These are phyloP conservation scores for Aythya baeri DNA, from an alignment of 2,113 vertebrate genomes.

Conservation along the genomic window DNA sequence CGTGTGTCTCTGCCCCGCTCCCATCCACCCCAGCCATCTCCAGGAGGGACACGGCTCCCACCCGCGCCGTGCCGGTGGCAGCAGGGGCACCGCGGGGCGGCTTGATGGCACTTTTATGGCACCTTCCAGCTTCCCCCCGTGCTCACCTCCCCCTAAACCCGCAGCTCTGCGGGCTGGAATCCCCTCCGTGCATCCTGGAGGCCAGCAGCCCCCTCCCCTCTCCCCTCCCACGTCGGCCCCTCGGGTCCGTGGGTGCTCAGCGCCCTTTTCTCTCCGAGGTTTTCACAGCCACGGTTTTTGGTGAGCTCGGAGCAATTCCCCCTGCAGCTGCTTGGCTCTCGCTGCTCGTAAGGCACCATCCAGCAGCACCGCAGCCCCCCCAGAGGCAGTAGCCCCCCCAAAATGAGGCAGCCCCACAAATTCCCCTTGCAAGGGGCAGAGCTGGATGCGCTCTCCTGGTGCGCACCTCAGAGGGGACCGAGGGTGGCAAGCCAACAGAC, in stretches of 20 bases:
- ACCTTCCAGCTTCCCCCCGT: background rate
- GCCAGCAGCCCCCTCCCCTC: background rate
- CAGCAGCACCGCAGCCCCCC: background rate
- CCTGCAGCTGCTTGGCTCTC: background rate
- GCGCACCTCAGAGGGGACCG: background rate
- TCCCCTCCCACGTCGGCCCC: background rate
- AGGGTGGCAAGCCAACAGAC: background rate
- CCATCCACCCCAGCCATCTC: no score
- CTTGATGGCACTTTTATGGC: background rate
- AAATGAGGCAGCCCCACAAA: background rate
- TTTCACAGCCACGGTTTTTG: background rate
- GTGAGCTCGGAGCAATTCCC: background rate
- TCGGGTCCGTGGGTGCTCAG: background rate
- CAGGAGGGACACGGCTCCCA: no score
- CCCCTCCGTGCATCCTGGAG: background rate
- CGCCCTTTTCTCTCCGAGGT: background rate
- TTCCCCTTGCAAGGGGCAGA: background rate
- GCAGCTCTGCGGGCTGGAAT: background rate
- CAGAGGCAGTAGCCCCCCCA: background rate
- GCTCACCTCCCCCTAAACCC: background rate
- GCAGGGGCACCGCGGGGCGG: no score
- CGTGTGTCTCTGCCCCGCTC: no score
- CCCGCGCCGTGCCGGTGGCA: no score
- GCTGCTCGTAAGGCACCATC: background rate
- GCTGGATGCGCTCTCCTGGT: fast-evolving